Evolutionary conservation across 2,888 invertebrate species (phyloP).

Genomic region (Caenorhabditis sp.): DNA sequence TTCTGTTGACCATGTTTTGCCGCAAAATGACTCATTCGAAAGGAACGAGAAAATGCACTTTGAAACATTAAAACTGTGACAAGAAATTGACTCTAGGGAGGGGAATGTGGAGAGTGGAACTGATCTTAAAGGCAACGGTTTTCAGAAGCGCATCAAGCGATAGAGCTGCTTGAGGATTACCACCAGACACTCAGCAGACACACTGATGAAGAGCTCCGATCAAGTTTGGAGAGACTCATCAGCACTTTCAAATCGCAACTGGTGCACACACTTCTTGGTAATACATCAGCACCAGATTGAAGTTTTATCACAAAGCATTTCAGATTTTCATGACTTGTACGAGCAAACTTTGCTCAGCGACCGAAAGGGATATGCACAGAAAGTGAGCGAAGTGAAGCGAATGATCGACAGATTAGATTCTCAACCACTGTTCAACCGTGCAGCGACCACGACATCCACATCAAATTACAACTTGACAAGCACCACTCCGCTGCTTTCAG

Average conservation of each 20-base stretch:
- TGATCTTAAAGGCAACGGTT: not conserved
- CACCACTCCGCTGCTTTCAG: constrained; percentile 61
- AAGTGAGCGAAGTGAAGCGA: constrained; percentile 88
- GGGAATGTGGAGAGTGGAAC: not conserved
- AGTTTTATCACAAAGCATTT: constrained; percentile 26
- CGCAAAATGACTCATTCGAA: constrained; percentile 48
- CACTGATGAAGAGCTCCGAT: constrained; percentile 94
- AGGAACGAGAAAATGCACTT: constrained; percentile 11
- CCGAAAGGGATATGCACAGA: constrained; percentile 95
- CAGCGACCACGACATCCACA: constrained; percentile 49
- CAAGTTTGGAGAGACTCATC: constrained; percentile 96
- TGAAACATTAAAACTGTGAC: not conserved
- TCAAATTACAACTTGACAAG: constrained; percentile 52
- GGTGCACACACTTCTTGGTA: constrained; percentile 97
- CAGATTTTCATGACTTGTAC: constrained; percentile 98
- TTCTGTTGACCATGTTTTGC: constrained; percentile 57
- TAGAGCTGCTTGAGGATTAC: constrained; percentile 98
- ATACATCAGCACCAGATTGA: constrained; percentile 5
- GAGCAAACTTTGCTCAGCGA: constrained; percentile 97
- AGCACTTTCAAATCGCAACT: constrained; percentile 97
- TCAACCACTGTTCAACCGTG: constrained; percentile 68
- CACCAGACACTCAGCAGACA: constrained; percentile 95
- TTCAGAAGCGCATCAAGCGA: constrained; percentile 94
- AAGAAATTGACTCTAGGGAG: not conserved
- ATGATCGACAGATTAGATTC: constrained; percentile 91